These are phyloP conservation scores for Camponotus floridanus DNA, from an alignment of 1,140 invertebrate genomes.

Conservation along the genomic window DNA sequence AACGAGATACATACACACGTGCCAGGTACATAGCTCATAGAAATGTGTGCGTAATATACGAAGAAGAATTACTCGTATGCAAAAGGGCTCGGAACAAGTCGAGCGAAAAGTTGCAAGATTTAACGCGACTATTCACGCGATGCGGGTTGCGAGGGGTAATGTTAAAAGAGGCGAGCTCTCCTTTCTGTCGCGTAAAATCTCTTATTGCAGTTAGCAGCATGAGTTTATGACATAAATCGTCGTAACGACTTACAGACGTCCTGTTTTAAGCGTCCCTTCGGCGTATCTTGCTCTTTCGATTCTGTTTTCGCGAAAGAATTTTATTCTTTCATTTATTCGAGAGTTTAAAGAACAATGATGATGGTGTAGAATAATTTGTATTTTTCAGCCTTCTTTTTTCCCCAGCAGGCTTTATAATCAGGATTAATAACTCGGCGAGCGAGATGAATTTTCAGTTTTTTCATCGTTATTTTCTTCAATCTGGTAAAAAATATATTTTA, in stretches of 20 bases:
- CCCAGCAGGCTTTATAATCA: neutral
- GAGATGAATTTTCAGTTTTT: neutral
- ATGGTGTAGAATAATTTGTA: constrained; percentile 1
- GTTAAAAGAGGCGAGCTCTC: neutral
- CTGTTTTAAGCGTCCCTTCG: neutral
- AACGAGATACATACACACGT: neutral
- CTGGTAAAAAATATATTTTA: neutral
- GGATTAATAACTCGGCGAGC: neutral
- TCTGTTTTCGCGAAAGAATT: constrained; percentile 30
- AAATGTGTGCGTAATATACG: constrained; percentile 34
- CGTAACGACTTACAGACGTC: neutral
- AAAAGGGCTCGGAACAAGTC: constrained; percentile 20
- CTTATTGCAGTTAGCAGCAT: constrained; percentile 38
- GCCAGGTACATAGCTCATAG: constrained; percentile 15
- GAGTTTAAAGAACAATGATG: constrained; percentile 9
- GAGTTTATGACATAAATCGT: constrained; percentile 34
- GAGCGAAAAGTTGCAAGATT: constrained; percentile 28
- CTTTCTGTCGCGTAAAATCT: constrained; percentile 45
- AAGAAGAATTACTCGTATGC: neutral
- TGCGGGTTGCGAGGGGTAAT: constrained; percentile 15
- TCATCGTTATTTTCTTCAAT: neutral
- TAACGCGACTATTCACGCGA: constrained; percentile 42
- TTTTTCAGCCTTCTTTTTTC: neutral
- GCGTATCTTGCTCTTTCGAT: no score
- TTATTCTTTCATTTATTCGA: constrained; percentile 19